phyloP scores from a whole-genome alignment of 92 coral and sea anemone genomes.

The Anthopleura xanthogrammica region DNA sequence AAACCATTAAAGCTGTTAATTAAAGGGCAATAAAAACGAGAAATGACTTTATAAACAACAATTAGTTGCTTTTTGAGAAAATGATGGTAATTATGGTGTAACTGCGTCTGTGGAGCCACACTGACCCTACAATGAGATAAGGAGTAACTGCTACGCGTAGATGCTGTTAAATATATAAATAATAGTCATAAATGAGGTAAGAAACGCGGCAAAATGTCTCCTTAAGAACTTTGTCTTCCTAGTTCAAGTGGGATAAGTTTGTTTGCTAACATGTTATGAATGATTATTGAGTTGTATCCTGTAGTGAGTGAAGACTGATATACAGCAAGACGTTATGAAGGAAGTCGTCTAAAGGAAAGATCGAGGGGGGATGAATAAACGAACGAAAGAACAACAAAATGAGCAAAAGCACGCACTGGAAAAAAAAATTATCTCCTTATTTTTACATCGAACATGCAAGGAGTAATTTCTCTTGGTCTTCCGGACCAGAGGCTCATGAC shows the following conservation, averaged over 20 bases:
- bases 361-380: not conserved
- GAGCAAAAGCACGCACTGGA: too few relatives aligned
- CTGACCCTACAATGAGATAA: not conserved
- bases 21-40: conserved; percentile 1
- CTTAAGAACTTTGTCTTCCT: not conserved
- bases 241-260: not conserved
- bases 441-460: too few relatives aligned
- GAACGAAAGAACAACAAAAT: not conserved
- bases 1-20: not conserved
- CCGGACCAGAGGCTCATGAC: too few relatives aligned
- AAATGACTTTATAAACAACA: conserved; percentile 5
- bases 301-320: not conserved
- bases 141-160: not conserved
- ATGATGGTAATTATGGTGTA: not conserved
- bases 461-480: too few relatives aligned
- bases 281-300: too few relatives aligned
- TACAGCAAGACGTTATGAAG: not conserved
- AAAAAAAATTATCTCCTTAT: too few relatives aligned
- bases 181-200: not conserved
- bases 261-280: not conserved
- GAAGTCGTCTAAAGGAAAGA: not conserved
- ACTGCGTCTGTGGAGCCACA: not conserved
- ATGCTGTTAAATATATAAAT: not conserved
- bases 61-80: not conserved
- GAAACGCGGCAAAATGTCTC: not conserved